Percentiles rank a stretch among this genome's conserved stretches.
phyloP scores from a whole-genome alignment of 2,888 invertebrate genomes.

The Norana najaformis region DNA sequence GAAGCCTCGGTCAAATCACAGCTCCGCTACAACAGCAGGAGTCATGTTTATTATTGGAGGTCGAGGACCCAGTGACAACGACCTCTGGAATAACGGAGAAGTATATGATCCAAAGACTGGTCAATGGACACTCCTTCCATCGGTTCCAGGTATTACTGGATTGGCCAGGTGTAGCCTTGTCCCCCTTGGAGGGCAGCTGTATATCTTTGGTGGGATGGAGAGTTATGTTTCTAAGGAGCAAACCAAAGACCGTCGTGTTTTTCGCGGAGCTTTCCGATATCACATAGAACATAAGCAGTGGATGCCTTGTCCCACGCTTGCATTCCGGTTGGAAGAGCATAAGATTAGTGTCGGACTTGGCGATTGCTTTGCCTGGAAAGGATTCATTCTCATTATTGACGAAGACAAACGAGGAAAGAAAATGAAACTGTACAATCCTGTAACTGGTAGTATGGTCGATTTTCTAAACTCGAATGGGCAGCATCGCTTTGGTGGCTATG shows the following conservation, averaged over 20 bases:
- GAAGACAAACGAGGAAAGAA: constrained; percentile 30
- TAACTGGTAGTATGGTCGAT: neutral
- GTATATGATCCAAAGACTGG: constrained; percentile 8
- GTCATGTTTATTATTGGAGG: constrained; percentile 19
- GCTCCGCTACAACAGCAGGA: neutral
- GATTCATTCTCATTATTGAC: constrained; percentile 27
- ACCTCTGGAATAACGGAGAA: constrained; percentile 22
- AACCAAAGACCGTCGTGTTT: neutral
- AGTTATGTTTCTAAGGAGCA: neutral
- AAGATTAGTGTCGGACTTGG: constrained; percentile 28
- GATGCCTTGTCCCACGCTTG: neutral
- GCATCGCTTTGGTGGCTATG: constrained; percentile 26
- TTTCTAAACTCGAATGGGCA: constrained; percentile 21
- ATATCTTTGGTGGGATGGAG: constrained; percentile 18
- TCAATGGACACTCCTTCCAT: constrained; percentile 25
- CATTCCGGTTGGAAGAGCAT: neutral
- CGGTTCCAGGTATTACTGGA: neutral
- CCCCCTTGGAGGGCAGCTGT: constrained; percentile 21
- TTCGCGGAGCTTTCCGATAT: constrained; percentile 15
- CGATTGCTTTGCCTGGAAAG: constrained; percentile 21
- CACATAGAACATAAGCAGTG: neutral
- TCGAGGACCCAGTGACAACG: neutral
- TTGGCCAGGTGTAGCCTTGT: constrained; percentile 15
- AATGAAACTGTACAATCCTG: constrained; percentile 30
- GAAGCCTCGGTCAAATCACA: constrained; percentile 25